Evolutionary conservation across 2,113 vertebrate genomes (phyloP).

Genomic region (Aptenodytes patagonicus): DNA sequence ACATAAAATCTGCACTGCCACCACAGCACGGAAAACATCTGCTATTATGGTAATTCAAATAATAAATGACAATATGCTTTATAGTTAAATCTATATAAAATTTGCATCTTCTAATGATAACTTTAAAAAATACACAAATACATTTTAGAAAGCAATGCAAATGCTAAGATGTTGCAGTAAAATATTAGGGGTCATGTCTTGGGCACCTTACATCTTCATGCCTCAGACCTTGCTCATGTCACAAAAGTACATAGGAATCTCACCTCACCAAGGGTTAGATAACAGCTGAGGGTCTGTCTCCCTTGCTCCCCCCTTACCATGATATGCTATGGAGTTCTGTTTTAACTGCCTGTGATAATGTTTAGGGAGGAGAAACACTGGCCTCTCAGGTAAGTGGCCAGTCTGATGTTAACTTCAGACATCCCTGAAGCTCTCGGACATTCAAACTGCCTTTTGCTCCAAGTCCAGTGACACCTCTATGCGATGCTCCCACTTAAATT

Average conservation of each 20-base stretch:
- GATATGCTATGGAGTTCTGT: not conserved
- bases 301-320: not conserved
- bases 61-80: not conserved
- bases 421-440: not conserved
- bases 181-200: not conserved
- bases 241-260: not conserved
- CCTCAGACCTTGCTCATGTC: not conserved
- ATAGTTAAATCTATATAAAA: not conserved
- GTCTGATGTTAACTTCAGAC: not conserved
- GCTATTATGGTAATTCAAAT: not conserved
- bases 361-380: not conserved
- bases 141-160: not conserved
- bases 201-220: not conserved
- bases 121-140: not conserved
- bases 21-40: conserved; percentile 1
- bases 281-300: not conserved
- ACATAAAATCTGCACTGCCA: conserved; percentile 14
- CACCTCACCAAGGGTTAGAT: not conserved
- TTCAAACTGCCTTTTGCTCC: not conserved
- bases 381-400: not conserved
- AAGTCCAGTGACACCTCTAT: not conserved
- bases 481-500: not conserved
- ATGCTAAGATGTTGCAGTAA: not conserved
- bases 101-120: not conserved
- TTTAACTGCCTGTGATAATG: not conserved